A percentile compares a stretch with the other conserved stretches of the same genome.
Evolutionary conservation across 2,888 invertebrate genomes (phyloP).

Genomic region (Ommatoiulus sabulosus): DNA sequence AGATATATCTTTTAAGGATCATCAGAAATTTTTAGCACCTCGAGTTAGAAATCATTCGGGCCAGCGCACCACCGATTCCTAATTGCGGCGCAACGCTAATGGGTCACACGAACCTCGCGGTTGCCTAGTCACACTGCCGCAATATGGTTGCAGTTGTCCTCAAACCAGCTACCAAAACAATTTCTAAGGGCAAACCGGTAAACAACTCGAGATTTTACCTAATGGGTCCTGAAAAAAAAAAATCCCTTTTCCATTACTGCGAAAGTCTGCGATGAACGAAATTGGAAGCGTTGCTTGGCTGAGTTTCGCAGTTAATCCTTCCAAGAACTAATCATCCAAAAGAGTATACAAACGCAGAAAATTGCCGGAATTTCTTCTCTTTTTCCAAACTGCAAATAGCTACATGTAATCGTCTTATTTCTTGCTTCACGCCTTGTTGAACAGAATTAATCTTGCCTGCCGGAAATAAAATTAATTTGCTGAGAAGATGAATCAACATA

Average conservation of each 20-base stretch:
- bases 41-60: neutral
- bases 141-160: neutral
- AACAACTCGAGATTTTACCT: neutral
- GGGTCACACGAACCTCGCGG: neutral
- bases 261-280: too few relatives aligned
- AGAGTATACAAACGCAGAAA: neutral
- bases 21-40: too few relatives aligned
- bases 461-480: neutral
- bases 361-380: neutral
- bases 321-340: neutral
- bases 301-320: slow-evolving; percentile 3
- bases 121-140: neutral
- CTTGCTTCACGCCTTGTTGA: neutral
- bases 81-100: slow-evolving; percentile 25
- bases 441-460: neutral
- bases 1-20: too few relatives aligned
- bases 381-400: neutral
- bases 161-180: neutral
- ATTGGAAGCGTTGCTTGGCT: neutral
- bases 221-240: neutral
- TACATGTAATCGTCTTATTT: neutral
- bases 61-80: neutral
- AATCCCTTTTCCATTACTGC: neutral
- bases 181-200: neutral
- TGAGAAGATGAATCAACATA: neutral